These are phyloP conservation scores for Todus mexicanus DNA, from an alignment of 2,797 vertebrate genomes.

Conservation along the genomic window DNA sequence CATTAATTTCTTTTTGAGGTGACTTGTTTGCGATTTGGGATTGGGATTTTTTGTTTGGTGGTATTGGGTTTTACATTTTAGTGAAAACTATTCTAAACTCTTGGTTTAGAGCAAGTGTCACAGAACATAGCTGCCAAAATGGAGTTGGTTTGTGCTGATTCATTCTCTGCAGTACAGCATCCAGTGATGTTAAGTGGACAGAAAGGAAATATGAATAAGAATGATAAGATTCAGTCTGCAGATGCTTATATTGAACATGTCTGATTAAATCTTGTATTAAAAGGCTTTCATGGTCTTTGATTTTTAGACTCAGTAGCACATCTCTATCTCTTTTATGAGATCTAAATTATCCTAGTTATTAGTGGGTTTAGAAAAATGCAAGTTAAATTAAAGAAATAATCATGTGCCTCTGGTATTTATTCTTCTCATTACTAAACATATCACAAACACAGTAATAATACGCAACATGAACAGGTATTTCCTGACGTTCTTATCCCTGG, in stretches of 20 bases:
- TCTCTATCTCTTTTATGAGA: constrained; percentile 58
- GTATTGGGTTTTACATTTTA: neutral
- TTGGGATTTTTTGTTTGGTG: neutral
- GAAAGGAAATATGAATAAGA: constrained; percentile 60
- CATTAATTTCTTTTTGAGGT: neutral
- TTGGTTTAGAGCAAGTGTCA: neutral
- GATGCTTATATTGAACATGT: constrained; percentile 62
- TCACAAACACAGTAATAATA: constrained; percentile 49
- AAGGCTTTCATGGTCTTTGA: constrained; percentile 64
- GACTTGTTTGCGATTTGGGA: neutral
- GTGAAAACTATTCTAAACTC: constrained; percentile 4
- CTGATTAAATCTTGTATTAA: constrained; percentile 68
- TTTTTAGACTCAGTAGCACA: constrained; percentile 51
- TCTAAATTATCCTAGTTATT: constrained; percentile 69
- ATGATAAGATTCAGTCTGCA: constrained; percentile 60
- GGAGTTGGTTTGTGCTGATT: constrained; percentile 40
- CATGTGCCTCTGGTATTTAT: constrained; percentile 65
- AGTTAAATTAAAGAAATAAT: constrained; percentile 68
- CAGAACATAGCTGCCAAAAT: constrained; percentile 38
- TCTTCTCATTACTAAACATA: constrained; percentile 54
- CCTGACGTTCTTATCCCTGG: neutral
- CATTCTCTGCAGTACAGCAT: constrained; percentile 40
- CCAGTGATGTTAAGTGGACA: constrained; percentile 43
- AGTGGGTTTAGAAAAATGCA: constrained; percentile 59
- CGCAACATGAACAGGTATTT: constrained; percentile 1